Conservation (phyloP, 2,113 vertebrate species). For the Hemibagrus wyckioides region DNA sequence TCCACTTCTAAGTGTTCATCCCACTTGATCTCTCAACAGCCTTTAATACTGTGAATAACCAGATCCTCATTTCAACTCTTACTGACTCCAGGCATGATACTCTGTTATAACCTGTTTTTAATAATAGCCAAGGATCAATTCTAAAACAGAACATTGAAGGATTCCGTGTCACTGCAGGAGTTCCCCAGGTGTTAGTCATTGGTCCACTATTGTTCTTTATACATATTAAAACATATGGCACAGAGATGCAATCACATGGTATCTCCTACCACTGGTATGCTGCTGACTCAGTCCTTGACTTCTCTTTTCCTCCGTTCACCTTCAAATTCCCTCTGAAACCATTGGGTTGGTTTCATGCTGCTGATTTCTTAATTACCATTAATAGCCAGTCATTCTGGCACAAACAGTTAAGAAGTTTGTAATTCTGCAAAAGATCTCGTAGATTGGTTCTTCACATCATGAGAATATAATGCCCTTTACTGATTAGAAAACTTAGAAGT, state of each 20-base stretch:
- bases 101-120: background rate
- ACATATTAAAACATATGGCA: background rate
- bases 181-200: background rate
- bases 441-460: too few relatives aligned
- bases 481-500: too few relatives aligned
- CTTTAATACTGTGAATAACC: background rate
- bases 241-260: background rate
- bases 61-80: background rate
- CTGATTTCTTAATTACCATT: too few relatives aligned
- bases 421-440: too few relatives aligned
- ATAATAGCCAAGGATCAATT: background rate
- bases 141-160: background rate
- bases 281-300: too few relatives aligned
- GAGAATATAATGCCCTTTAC: too few relatives aligned
- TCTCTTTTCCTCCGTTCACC: too few relatives aligned
- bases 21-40: background rate
- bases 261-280: too few relatives aligned
- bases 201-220: background rate
- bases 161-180: background rate
- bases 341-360: too few relatives aligned
- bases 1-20: background rate
- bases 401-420: too few relatives aligned
- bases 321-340: too few relatives aligned
- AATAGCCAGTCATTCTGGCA: too few relatives aligned
- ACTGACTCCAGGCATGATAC: background rate